Conservation (phyloP, 1,140 invertebrate genomes). For the Branchinecta lynchi region DNA sequence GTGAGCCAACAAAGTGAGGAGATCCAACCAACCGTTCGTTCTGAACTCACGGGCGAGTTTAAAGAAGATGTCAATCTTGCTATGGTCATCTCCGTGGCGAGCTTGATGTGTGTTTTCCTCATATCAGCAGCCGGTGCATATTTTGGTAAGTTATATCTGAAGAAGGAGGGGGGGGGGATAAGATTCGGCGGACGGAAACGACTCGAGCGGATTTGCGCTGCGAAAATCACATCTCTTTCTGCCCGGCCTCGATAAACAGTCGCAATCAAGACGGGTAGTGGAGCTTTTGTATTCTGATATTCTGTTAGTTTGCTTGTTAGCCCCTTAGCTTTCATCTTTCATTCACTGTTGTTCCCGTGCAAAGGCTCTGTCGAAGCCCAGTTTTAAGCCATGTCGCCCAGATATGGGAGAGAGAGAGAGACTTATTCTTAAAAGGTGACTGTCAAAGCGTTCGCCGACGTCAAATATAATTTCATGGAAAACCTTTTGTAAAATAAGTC, state of each 20-base stretch:
- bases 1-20: constrained; percentile 46
- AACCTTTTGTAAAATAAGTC: no score
- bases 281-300: no score
- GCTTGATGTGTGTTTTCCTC: constrained; percentile 15
- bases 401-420: no score
- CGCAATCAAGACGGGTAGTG: neutral
- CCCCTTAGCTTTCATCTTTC: no score
- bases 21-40: neutral
- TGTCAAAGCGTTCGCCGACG: no score
- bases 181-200: neutral
- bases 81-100: neutral
- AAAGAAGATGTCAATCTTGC: neutral
- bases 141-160: constrained; percentile 5
- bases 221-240: neutral
- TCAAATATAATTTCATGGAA: no score
- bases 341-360: no score
- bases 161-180: neutral
- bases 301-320: no score
- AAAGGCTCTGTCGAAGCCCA: no score
- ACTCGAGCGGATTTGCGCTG: neutral
- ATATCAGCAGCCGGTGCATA: constrained; percentile 14
- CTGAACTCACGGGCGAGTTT: constrained; percentile 11
- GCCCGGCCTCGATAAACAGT: neutral
- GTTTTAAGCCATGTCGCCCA: no score
- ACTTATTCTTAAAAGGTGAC: no score